These are phyloP conservation scores for Saturnia pavonia DNA, from an alignment of 2,888 invertebrate genomes.

Conservation along the genomic window DNA sequence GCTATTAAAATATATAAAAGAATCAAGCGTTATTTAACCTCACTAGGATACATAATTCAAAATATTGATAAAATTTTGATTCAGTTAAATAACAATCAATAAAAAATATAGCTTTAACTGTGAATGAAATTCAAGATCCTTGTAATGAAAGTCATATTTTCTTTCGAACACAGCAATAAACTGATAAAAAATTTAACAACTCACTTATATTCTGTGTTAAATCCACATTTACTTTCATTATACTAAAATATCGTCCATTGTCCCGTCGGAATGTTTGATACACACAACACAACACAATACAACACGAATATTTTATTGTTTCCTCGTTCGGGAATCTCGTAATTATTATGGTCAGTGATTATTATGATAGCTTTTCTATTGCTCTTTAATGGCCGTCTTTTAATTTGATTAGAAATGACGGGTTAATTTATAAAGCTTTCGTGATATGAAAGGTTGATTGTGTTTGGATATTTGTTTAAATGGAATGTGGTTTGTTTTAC, in stretches of 20 bases:
- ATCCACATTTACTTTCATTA: not conserved
- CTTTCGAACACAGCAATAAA: not conserved
- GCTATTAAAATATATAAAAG: no score
- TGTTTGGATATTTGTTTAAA: not conserved
- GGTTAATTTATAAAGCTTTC: constrained; percentile 5
- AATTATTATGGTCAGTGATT: constrained; percentile 13
- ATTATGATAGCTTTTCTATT: not conserved
- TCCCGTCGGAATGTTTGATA: constrained; percentile 14
- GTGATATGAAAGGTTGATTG: not conserved
- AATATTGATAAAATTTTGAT: no score
- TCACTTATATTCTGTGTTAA: not conserved
- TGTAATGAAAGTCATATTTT: not conserved
- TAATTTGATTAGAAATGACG: constrained; percentile 11
- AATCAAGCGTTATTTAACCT: no score
- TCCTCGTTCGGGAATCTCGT: not conserved
- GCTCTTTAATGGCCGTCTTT: constrained; percentile 1
- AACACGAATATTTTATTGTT: constrained; percentile 5
- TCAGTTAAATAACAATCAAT: no score
- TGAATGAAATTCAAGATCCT: not conserved
- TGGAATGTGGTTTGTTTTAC: not conserved
- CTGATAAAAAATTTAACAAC: not conserved
- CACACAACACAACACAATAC: not conserved
- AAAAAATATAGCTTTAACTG: no score
- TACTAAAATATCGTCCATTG: not conserved
- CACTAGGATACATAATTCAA: no score